phyloP scores from a whole-genome alignment of 2,113 vertebrate genomes.

The Deroptyus accipitrinus region DNA sequence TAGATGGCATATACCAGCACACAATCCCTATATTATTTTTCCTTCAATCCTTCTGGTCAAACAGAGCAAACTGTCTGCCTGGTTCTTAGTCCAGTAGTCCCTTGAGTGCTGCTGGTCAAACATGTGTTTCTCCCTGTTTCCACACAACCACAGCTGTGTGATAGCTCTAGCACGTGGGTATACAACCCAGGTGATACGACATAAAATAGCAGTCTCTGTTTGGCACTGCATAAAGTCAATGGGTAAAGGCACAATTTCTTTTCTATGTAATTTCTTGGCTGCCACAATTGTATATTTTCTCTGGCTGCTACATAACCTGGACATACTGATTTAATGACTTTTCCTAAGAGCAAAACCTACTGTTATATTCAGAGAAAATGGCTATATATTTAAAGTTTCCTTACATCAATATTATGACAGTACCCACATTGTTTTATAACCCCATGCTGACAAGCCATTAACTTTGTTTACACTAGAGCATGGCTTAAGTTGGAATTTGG shows the following conservation, averaged over 20 bases:
- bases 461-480: conserved; percentile 50
- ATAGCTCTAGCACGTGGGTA: not conserved
- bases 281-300: conserved; percentile 55
- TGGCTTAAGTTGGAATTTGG: conserved; percentile 57
- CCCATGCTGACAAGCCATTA: conserved; percentile 64
- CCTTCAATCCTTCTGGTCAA: not conserved
- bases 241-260: conserved; percentile 24
- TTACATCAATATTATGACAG: conserved; percentile 68
- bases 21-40: not conserved
- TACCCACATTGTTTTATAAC: conserved; percentile 65
- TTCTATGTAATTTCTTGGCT: conserved; percentile 29
- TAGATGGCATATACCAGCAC: not conserved
- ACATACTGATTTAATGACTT: conserved; percentile 61
- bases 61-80: not conserved
- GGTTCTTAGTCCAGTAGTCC: not conserved
- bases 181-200: conserved; percentile 1
- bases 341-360: conserved; percentile 47
- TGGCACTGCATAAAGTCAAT: not conserved
- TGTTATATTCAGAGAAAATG: conserved; percentile 57
- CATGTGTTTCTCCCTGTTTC: not conserved
- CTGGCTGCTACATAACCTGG: conserved; percentile 52
- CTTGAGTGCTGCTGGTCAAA: not conserved
- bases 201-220: conserved; percentile 5
- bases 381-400: conserved; percentile 53
- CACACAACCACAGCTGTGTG: not conserved